Evolutionary conservation across 2,797 vertebrate species (phyloP), one percentile per base, ranked within the genome.

Genomic region (Odontamblyopus lacepedii): DNA sequence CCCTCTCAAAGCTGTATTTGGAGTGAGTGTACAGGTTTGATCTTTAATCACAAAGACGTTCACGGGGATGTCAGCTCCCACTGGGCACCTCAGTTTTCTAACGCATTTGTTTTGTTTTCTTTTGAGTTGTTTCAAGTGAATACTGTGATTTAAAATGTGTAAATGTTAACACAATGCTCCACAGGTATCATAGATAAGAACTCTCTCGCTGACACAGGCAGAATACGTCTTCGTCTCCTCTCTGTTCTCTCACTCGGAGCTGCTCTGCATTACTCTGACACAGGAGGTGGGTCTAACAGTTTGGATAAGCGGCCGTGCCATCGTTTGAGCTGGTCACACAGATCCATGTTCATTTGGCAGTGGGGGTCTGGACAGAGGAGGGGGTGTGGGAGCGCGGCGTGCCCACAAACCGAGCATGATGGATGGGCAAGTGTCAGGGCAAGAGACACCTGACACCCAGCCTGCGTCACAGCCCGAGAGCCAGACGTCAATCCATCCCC

Each of bases 401-500:
- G 77, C 76, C 76, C 80, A 71, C 63, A 27, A 3, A 65, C 78
- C 78, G 77, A 78, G 76, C 48, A 78, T 90, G 90, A 92, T 85
- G 89, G 85, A 89, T 88, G 87, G 78, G 64, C 78, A 78, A 73
- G 79, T 90, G 89, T 91, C 86, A 84, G 74, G 73, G 79, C 80
- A 61, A 77, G 82, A 79, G 85, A 82, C 82, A 93, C 88, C 77
- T 64, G 85, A 93, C 89, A 93, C 91, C 75, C 71, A 1, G 71
- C 78, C 87, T 93, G 91, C 90, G 87, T 93, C 92, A 93, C 77
- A 2, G 71, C 84, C 78, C 76, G 86, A 83, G 82, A 68, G 13
- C 78, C 78, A 83, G 78, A 91, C 82, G 83, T 91, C 91, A 90
- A 79, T 88, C 79, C 87, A 87, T 90, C 88, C 87, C 82, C 76